phyloP scores from a whole-genome alignment of 2,888 invertebrate genomes.

The Boloria euphrosyne region DNA sequence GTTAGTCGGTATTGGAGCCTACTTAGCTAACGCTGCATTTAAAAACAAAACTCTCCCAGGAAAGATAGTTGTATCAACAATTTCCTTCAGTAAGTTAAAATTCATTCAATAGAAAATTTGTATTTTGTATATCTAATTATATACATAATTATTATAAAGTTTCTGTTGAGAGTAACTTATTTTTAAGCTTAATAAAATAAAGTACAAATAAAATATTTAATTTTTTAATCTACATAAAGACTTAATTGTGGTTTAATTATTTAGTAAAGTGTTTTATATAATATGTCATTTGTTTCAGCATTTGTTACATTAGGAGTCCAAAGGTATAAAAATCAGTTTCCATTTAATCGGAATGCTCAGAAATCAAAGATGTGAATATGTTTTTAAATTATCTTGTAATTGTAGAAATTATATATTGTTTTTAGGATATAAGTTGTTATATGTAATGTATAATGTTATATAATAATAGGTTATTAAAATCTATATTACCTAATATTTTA shows the following conservation, averaged over 20 bases:
- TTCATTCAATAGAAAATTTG: neutral
- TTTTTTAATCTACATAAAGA: too few species aligned
- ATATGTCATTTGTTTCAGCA: constrained; percentile 69
- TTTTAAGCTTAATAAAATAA: neutral
- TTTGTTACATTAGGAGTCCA: constrained; percentile 82
- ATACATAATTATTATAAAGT: too few species aligned
- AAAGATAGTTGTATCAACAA: constrained; percentile 66
- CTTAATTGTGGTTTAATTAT: too few species aligned
- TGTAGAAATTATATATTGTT: neutral
- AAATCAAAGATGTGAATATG: constrained; percentile 36
- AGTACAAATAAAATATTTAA: too few species aligned
- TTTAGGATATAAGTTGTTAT: constrained; percentile 7
- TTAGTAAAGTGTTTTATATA: neutral
- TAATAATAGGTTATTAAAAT: constrained; percentile 10
- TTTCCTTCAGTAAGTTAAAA: constrained; percentile 72
- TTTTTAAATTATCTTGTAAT: neutral
- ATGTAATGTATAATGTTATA: neutral
- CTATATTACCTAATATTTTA: neutral
- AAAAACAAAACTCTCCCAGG: constrained; percentile 76
- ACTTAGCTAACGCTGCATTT: constrained; percentile 80
- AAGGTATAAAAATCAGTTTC: constrained; percentile 72
- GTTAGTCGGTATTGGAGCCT: constrained; percentile 84
- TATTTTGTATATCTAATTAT: neutral
- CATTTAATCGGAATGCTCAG: constrained; percentile 71
- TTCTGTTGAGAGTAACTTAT: too few species aligned